A percentile compares a stretch with the other conserved stretches of the same genome.
Conservation (phyloP, 2,113 vertebrate genomes). For the Scytalopus superciliaris region DNA sequence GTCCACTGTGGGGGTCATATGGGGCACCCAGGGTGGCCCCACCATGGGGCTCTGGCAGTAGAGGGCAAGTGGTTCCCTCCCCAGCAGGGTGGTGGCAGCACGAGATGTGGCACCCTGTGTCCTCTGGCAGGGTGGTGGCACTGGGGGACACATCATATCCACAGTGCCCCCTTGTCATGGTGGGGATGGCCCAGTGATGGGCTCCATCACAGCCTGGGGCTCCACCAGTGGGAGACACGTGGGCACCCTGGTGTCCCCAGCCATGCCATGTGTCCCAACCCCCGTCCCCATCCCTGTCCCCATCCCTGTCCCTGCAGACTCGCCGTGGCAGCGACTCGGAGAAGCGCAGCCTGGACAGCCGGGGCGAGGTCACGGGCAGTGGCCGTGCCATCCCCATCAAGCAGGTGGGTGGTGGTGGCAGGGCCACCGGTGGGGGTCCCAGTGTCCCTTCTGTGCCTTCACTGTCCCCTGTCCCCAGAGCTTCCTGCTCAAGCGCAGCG, state of each 20-base stretch:
- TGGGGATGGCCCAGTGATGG: not conserved
- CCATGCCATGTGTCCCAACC: not conserved
- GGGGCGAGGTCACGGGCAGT: slow-evolving; percentile 79
- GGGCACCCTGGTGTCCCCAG: not conserved
- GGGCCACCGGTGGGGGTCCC: rapidly evolving
- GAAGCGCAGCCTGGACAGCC: slow-evolving; percentile 84
- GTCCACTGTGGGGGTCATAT: no score
- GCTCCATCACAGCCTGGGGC: no score
- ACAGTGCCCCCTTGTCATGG: not conserved
- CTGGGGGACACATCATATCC: not conserved
- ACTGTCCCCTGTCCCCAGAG: slow-evolving; percentile 72
- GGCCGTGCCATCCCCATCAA: slow-evolving; percentile 87
- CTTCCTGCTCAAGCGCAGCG: slow-evolving; percentile 91
- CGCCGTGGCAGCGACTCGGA: slow-evolving; percentile 91
- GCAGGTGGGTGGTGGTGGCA: slow-evolving; percentile 72
- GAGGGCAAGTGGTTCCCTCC: no score
- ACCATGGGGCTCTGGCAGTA: no score
- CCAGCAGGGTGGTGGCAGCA: not conserved
- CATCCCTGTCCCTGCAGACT: slow-evolving; percentile 65
- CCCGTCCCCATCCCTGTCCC: not conserved
- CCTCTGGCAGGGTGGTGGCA: not conserved
- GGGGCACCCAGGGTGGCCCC: no score
- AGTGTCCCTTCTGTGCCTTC: not conserved
- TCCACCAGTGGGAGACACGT: rapidly evolving
- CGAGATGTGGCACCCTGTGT: not conserved